These are phyloP conservation scores for Caenorhabditis wallacei DNA, from an alignment of 2,888 invertebrate genomes.

Conservation along the genomic window DNA sequence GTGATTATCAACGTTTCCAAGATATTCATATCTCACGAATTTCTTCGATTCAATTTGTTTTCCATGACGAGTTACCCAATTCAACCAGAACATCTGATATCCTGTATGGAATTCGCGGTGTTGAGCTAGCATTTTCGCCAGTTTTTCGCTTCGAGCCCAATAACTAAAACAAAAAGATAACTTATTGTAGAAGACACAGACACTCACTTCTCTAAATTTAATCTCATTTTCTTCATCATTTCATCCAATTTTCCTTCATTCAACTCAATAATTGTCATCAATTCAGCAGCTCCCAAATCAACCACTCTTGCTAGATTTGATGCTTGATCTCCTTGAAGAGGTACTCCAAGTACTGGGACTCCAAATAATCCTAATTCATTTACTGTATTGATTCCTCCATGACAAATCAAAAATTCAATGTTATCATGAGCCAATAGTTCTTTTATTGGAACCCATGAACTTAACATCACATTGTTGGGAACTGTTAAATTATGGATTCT, in stretches of 20 bases:
- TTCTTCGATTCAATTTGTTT: slow-evolving; percentile 58
- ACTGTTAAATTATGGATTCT: slow-evolving; percentile 61
- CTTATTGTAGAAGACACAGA: too few species aligned
- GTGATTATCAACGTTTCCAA: slow-evolving; percentile 69
- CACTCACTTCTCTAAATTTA: slow-evolving; percentile 63
- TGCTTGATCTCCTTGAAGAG: slow-evolving; percentile 79
- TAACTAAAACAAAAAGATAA: slow-evolving; percentile 36
- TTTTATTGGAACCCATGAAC: slow-evolving; percentile 80
- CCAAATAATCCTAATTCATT: slow-evolving; percentile 79
- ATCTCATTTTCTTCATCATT: slow-evolving; percentile 71
- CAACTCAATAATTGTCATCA: slow-evolving; percentile 73
- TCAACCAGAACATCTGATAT: slow-evolving; percentile 78
- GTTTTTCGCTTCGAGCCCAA: slow-evolving; percentile 64
- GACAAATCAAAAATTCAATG: slow-evolving; percentile 76
- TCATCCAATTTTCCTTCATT: slow-evolving; percentile 68
- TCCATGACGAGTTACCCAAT: slow-evolving; percentile 75
- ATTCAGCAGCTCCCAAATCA: slow-evolving; percentile 76
- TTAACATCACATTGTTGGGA: slow-evolving; percentile 71
- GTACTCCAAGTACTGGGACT: slow-evolving; percentile 79
- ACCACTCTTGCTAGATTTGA: slow-evolving; percentile 79
- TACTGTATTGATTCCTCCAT: slow-evolving; percentile 81
- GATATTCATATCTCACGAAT: slow-evolving; percentile 65
- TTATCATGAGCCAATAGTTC: slow-evolving; percentile 78
- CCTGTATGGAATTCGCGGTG: slow-evolving; percentile 68
- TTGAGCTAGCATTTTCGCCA: slow-evolving; percentile 71